A percentile compares a stretch with the other conserved stretches of the same genome.
phyloP scores from a whole-genome alignment of 2,888 invertebrate species.

The Cyclophora albipunctata region DNA sequence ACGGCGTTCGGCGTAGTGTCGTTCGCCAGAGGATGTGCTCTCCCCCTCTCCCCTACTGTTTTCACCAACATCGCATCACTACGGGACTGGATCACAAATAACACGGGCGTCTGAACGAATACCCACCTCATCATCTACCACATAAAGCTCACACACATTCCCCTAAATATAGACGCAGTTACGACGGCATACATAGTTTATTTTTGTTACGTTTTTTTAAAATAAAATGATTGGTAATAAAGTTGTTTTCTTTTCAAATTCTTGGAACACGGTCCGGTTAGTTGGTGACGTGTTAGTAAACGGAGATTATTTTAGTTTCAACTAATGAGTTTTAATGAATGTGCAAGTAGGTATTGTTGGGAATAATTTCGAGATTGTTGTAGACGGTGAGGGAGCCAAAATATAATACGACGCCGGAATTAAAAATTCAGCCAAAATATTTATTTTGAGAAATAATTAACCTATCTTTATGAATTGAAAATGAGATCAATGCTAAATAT shows the following conservation, averaged over 20 bases:
- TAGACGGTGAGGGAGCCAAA: too few species aligned
- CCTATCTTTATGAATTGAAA: too few species aligned
- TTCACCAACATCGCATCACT: slow-evolving; percentile 62
- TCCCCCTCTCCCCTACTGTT: slow-evolving; percentile 66
- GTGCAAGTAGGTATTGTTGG: too few species aligned
- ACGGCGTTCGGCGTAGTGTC: slow-evolving; percentile 66
- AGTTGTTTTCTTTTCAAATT: slow-evolving; percentile 12
- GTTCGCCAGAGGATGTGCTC: slow-evolving; percentile 65
- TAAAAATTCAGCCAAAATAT: too few species aligned
- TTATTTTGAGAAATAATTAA: too few species aligned
- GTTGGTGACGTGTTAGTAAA: background rate
- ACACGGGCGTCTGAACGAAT: slow-evolving; percentile 49
- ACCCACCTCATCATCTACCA: slow-evolving; percentile 8
- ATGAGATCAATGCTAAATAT: too few species aligned
- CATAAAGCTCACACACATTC: slow-evolving; percentile 1
- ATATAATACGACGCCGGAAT: too few species aligned
- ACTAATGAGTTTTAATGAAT: too few species aligned
- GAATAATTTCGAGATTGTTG: too few species aligned
- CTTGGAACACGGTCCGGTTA: slow-evolving; percentile 5
- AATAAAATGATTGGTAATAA: slow-evolving; percentile 27
- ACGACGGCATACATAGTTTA: slow-evolving; percentile 22
- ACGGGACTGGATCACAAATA: slow-evolving; percentile 58
- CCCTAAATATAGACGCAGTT: slow-evolving; percentile 3
- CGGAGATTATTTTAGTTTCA: background rate
- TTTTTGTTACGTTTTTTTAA: slow-evolving; percentile 39